Evolutionary conservation across 1,140 invertebrate genomes (phyloP).

Genomic region (Ctenoplectra terminalis): DNA sequence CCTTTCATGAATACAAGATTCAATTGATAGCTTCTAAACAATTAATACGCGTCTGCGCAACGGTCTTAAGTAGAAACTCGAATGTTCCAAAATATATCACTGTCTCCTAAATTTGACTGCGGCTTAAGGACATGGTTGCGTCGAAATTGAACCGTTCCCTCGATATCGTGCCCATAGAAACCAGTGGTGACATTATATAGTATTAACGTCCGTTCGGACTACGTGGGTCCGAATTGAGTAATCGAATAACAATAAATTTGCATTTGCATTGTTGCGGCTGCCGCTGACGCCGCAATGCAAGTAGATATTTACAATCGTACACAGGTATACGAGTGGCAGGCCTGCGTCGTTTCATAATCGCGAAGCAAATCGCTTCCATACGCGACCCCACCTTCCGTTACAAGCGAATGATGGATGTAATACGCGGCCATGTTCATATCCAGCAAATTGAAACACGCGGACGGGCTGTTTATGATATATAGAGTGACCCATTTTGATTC

Average conservation of each 20-base stretch:
- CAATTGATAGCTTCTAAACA: not conserved
- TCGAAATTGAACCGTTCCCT: slow-evolving; percentile 46
- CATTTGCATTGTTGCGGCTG: slow-evolving; percentile 79
- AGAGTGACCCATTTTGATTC: not conserved
- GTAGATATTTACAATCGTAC: slow-evolving; percentile 74
- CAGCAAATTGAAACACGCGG: slow-evolving; percentile 55
- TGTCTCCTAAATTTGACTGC: slow-evolving; percentile 29
- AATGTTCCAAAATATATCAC: slow-evolving; percentile 35
- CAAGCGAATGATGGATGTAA: slow-evolving; percentile 65
- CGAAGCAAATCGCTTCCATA: slow-evolving; percentile 76
- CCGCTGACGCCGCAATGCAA: slow-evolving; percentile 75
- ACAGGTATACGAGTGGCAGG: slow-evolving; percentile 55
- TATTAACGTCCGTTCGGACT: slow-evolving; percentile 78
- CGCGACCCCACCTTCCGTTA: slow-evolving; percentile 50
- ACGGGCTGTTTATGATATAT: slow-evolving; percentile 43
- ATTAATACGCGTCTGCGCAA: not conserved
- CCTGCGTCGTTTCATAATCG: slow-evolving; percentile 79
- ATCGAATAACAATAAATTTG: slow-evolving; percentile 83
- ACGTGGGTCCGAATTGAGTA: slow-evolving; percentile 78
- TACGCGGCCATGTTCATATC: slow-evolving; percentile 55
- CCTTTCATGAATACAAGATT: too few species aligned
- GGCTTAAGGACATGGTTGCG: slow-evolving; percentile 45
- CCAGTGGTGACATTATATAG: slow-evolving; percentile 70
- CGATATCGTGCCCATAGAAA: slow-evolving; percentile 52
- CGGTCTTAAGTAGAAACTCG: not conserved